These are phyloP conservation scores for Theocolax elegans DNA, from an alignment of 1,140 invertebrate genomes.

Conservation along the genomic window DNA sequence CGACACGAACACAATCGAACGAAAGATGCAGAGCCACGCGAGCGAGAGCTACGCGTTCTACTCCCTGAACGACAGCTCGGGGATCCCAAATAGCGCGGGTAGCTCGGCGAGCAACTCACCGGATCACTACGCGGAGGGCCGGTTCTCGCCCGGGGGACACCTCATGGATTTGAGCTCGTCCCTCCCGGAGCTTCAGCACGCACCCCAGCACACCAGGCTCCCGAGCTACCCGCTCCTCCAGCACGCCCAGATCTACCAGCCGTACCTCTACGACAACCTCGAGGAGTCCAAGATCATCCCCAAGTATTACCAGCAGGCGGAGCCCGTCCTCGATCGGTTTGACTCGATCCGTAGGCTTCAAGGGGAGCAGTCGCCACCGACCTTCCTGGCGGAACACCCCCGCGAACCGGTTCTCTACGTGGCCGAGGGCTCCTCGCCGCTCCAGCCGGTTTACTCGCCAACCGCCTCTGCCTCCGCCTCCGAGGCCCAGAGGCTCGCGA, in stretches of 20 bases:
- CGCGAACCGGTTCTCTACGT: slow-evolving; percentile 41
- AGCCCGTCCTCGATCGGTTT: not conserved
- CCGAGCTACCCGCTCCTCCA: slow-evolving; percentile 31
- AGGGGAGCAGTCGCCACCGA: slow-evolving; percentile 39
- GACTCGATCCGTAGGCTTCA: slow-evolving; percentile 23
- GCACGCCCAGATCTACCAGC: slow-evolving; percentile 25
- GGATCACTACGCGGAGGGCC: slow-evolving; percentile 45
- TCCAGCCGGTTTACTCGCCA: slow-evolving; percentile 49
- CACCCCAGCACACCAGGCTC: slow-evolving; percentile 42
- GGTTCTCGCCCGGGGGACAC: not conserved
- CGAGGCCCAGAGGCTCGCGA: no score
- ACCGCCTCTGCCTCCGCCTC: slow-evolving; percentile 27
- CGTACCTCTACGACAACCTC: slow-evolving; percentile 46
- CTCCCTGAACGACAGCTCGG: slow-evolving; percentile 36
- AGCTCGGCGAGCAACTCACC: slow-evolving; percentile 59
- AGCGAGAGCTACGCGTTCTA: slow-evolving; percentile 13
- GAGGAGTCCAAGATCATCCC: slow-evolving; percentile 26
- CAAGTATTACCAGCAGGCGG: slow-evolving; percentile 18
- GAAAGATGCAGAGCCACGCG: slow-evolving; percentile 10
- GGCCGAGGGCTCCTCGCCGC: slow-evolving; percentile 46
- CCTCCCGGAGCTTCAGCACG: not conserved
- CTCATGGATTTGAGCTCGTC: not conserved
- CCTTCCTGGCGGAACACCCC: slow-evolving; percentile 47
- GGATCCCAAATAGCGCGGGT: slow-evolving; percentile 53
- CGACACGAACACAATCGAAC: no score